phyloP scores from a whole-genome alignment of 2,113 vertebrate species.

The Ptyas mucosa region DNA sequence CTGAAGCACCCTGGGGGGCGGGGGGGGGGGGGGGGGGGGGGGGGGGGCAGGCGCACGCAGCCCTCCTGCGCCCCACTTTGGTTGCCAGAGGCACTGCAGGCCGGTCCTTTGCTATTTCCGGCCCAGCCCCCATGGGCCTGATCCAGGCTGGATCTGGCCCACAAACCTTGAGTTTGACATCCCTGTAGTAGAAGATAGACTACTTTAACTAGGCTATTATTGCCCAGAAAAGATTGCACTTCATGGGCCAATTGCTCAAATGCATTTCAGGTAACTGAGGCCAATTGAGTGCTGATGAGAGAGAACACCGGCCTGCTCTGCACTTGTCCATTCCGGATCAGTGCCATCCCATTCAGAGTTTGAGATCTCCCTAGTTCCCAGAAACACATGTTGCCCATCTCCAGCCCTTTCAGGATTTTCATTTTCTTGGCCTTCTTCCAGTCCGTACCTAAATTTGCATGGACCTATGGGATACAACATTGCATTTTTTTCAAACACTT shows the following conservation, averaged over 20 bases:
- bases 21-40: too few relatives aligned
- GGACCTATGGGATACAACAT: not conserved
- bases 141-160: too few relatives aligned
- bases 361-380: not conserved
- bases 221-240: not conserved
- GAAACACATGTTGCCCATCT: not conserved
- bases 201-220: not conserved
- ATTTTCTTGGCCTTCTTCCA: not conserved
- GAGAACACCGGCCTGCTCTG: not conserved
- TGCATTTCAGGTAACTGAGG: not conserved
- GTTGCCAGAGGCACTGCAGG: too few relatives aligned
- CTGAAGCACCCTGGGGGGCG: too few relatives aligned
- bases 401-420: not conserved
- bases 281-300: not conserved
- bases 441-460: not conserved
- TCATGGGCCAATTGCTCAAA: not conserved
- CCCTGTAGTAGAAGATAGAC: not conserved
- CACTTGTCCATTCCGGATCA: not conserved
- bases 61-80: too few relatives aligned
- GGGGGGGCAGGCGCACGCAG: too few relatives aligned
- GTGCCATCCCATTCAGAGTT: not conserved
- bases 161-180: too few relatives aligned
- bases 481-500: fast-evolving
- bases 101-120: too few relatives aligned
- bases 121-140: too few relatives aligned